Conservation (phyloP, 2,888 invertebrate species). For the Parnassius apollo region DNA sequence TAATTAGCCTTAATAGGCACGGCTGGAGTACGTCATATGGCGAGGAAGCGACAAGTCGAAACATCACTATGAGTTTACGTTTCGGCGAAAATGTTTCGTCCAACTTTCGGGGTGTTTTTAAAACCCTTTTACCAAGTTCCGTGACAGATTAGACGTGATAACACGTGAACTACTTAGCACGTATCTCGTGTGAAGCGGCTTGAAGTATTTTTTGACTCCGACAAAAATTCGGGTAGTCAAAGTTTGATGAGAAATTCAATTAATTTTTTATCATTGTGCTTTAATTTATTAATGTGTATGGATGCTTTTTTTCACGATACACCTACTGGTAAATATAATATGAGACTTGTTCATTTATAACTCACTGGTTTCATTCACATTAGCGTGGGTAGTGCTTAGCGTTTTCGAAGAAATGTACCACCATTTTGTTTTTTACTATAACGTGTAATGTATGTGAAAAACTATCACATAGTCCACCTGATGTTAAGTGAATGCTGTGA, state of each 20-base stretch:
- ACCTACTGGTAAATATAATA: too few relatives aligned
- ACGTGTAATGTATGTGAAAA: too few relatives aligned
- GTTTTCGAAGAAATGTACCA: too few relatives aligned
- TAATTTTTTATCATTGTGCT: too few relatives aligned
- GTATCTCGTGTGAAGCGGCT: slow-evolving; percentile 34
- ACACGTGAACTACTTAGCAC: slow-evolving; percentile 48
- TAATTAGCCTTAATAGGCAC: slow-evolving; percentile 21
- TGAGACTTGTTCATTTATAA: too few relatives aligned
- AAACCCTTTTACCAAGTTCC: slow-evolving; percentile 40
- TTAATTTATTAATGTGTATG: too few relatives aligned
- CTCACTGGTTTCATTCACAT: too few relatives aligned
- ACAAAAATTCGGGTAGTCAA: slow-evolving; percentile 1
- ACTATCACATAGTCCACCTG: too few relatives aligned
- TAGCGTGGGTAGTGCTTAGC: too few relatives aligned
- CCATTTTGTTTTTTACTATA: too few relatives aligned
- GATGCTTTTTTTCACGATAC: too few relatives aligned
- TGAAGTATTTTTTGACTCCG: slow-evolving; percentile 13
- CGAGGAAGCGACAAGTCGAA: slow-evolving; percentile 26
- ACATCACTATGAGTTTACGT: slow-evolving; percentile 36
- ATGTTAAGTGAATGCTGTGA: too few relatives aligned
- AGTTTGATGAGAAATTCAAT: slow-evolving; percentile 1
- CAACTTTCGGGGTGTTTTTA: slow-evolving; percentile 26
- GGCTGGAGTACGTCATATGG: slow-evolving; percentile 11
- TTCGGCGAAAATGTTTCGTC: slow-evolving; percentile 32
- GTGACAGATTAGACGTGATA: slow-evolving; percentile 49